These are phyloP conservation scores for Patella ulyssiponensis DNA, from an alignment of 2,888 invertebrate genomes.

Conservation along the genomic window DNA sequence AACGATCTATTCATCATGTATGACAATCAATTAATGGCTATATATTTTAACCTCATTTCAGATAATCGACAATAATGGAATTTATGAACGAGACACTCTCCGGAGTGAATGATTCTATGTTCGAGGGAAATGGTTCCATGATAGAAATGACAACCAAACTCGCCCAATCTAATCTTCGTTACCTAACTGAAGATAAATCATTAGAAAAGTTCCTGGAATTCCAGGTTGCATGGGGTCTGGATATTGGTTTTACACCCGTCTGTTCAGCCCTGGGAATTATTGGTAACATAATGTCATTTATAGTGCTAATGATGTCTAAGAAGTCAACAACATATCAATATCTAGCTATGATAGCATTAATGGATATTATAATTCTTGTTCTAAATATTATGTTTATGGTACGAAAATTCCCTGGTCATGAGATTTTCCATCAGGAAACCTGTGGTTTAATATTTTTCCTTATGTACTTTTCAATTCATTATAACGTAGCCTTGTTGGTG, in stretches of 20 bases:
- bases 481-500: slow-evolving; percentile 26
- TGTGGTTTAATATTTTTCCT: slow-evolving; percentile 31
- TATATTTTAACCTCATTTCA: no score
- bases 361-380: slow-evolving; percentile 29
- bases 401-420: slow-evolving; percentile 29
- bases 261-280: slow-evolving; percentile 24
- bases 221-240: slow-evolving; percentile 15
- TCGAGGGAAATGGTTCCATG: no score
- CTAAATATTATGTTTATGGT: slow-evolving; percentile 30
- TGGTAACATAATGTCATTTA: slow-evolving; percentile 29
- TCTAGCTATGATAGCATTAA: slow-evolving; percentile 27
- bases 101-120: no score
- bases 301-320: slow-evolving; percentile 19
- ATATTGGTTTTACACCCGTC: slow-evolving; percentile 19
- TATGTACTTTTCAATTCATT: slow-evolving; percentile 31
- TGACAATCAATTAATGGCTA: no score
- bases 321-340: slow-evolving; percentile 29
- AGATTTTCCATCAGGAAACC: slow-evolving; percentile 20
- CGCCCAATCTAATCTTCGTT: neutral
- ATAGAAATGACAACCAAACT: no score
- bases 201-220: slow-evolving; percentile 23
- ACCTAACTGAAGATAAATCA: slow-evolving; percentile 12
- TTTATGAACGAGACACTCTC: no score
- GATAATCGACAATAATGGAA: no score
- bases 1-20: no score